Evolutionary conservation across 2,113 vertebrate species (phyloP).

Genomic region (Hyla sarda): DNA sequence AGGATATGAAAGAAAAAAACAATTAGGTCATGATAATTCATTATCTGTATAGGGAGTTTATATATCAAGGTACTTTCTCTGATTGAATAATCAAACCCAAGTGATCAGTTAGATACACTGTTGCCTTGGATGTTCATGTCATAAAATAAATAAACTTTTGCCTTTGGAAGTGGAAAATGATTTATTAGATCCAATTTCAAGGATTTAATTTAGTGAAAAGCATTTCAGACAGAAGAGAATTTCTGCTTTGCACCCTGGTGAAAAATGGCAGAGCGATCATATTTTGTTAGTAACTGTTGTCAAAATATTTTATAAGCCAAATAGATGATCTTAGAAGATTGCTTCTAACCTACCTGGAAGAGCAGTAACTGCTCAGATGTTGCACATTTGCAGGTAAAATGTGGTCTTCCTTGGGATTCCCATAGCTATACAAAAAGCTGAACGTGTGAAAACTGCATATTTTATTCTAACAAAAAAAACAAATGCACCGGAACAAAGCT

Average conservation of each 20-base stretch:
- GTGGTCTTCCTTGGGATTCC: background rate
- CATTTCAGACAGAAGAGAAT: background rate
- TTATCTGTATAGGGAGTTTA: background rate
- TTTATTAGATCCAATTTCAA: constrained; percentile 24
- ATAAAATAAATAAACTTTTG: constrained; percentile 13
- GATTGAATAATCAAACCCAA: constrained; percentile 17
- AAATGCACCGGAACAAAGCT: too few species aligned
- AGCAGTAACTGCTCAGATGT: background rate
- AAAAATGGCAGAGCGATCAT: background rate
- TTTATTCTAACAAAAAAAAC: background rate
- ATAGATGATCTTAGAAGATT: background rate
- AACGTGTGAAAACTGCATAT: background rate
- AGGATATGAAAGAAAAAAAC: background rate
- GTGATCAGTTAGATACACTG: background rate
- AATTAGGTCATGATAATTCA: background rate
- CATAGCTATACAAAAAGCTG: background rate
- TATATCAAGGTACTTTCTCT: background rate
- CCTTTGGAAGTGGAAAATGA: constrained; percentile 11
- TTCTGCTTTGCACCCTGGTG: background rate
- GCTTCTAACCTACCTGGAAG: background rate
- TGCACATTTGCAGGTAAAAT: background rate
- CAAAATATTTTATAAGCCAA: background rate
- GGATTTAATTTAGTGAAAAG: constrained; percentile 27
- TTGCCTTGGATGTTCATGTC: background rate
- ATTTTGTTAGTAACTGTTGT: constrained; percentile 1